A percentile compares a stretch with the other conserved stretches of the same genome.
phyloP scores from a whole-genome alignment of 2,113 vertebrate genomes.

The Rhinopithecus roxellana region DNA sequence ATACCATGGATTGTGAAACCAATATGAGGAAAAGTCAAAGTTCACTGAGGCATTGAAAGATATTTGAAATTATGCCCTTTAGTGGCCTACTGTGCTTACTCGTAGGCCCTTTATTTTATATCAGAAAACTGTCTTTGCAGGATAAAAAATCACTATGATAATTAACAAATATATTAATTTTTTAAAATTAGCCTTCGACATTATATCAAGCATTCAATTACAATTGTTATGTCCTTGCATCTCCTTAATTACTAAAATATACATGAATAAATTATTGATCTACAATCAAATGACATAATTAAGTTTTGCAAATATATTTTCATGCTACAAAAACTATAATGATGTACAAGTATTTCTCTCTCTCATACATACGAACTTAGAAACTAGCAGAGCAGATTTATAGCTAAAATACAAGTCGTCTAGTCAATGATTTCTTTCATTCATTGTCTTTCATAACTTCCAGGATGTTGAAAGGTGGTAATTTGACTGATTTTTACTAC shows the following conservation, averaged over 20 bases:
- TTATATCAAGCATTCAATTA: background rate
- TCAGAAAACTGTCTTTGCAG: background rate
- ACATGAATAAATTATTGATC: background rate
- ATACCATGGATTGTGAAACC: background rate
- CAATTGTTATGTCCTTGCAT: background rate
- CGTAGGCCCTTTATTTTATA: background rate
- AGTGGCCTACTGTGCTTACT: background rate
- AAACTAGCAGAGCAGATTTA: background rate
- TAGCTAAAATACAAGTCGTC: background rate
- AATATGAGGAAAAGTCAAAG: background rate
- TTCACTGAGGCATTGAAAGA: background rate
- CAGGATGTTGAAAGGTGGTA: background rate
- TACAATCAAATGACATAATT: background rate
- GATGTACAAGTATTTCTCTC: background rate
- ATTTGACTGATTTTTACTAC: background rate
- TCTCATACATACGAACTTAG: background rate
- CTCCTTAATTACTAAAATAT: conserved; percentile 3
- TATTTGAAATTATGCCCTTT: background rate
- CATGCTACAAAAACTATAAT: background rate
- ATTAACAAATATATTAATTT: background rate
- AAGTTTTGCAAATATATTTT: background rate
- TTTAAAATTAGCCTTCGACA: background rate
- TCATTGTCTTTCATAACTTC: background rate
- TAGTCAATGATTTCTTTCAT: background rate
- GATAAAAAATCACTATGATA: background rate